Base-by-base conservation (phyloP, 2,797 vertebrate species). In the Sebastes matsubarae region DNA sequence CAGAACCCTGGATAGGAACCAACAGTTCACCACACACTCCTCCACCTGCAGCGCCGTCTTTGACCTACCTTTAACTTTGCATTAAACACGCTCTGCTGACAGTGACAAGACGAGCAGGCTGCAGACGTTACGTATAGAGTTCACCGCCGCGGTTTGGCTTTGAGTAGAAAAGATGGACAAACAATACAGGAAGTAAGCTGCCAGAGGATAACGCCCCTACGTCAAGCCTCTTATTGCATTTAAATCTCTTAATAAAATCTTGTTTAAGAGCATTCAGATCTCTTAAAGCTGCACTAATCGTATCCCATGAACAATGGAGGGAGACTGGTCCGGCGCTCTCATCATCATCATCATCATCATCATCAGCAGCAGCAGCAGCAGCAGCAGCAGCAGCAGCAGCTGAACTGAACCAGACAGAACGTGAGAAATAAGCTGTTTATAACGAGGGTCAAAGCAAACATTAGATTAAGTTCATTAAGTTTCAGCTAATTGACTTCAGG, bases 41-140 rank as follows among this genome's bases (percentile, higher is more conserved):
- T 18, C 16, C 75, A 68, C 60, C 72, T 64, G 69, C 59, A 59
- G 68, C 60, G 3, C 58, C 0, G 61, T 8, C 46, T 77, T 10
- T 75, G 79, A 87, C 84, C 80, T 75, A 30, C 24, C 76, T 81
- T 59, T 87, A 73, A 87, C 85, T 85, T 89, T 90, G 85, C 13
- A 38, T 59, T 68, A 10, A 74, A 83, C 68, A 72, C 55, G 22
- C 72, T 77, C 67, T 36, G 77, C 70, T 80, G 85, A 81, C 57
- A 55, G 42, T 27, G 75, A 78, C 60, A 16, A 60, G 42, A 58
- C 36, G 16, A 52, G 50, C 20, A 52, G 50, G 50, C 50, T 52
- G 20, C 50, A 52, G 20, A 52, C 20, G 20, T 52, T 52, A 52
- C 14, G 20, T 10, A 42, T 16, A 52, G 18, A 52, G 20, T 52